phyloP scores from a whole-genome alignment of 1,140 invertebrate genomes.

The Diorhabda elongata region DNA sequence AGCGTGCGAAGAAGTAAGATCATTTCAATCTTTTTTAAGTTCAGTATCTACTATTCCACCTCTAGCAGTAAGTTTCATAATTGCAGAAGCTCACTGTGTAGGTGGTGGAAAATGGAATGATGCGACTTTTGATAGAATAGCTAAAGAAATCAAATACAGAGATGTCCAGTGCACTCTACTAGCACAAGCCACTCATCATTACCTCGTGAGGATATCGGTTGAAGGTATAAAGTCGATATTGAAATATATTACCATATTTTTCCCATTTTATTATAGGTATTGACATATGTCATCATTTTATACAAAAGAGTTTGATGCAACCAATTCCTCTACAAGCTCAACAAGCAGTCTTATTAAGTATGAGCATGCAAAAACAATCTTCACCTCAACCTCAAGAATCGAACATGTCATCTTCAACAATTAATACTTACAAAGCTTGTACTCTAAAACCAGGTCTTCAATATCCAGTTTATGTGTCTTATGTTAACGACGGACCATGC shows the following conservation, averaged over 20 bases:
- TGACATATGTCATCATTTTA: constrained; percentile 23
- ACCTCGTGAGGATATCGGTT: constrained; percentile 30
- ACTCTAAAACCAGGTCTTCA: constrained; percentile 46
- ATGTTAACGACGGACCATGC: constrained; percentile 69
- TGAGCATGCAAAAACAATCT: constrained; percentile 25
- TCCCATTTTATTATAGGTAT: neutral
- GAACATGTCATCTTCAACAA: constrained; percentile 20
- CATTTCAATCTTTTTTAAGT: constrained; percentile 52
- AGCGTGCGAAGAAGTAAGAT: constrained; percentile 52
- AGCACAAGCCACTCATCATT: constrained; percentile 33
- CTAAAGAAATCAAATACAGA: constrained; percentile 35
- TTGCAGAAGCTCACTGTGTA: constrained; percentile 47
- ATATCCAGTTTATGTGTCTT: constrained; percentile 67
- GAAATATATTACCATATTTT: neutral
- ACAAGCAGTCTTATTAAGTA: constrained; percentile 35
- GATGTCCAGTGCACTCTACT: constrained; percentile 33
- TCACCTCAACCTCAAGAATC: neutral
- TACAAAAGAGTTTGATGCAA: constrained; percentile 31
- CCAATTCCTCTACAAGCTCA: constrained; percentile 34
- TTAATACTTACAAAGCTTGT: constrained; percentile 35
- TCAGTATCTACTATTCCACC: constrained; percentile 51
- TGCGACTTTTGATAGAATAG: constrained; percentile 29
- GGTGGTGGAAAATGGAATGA: constrained; percentile 38
- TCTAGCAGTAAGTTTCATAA: constrained; percentile 55
- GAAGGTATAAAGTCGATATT: constrained; percentile 6